Evolutionary conservation across 2,113 vertebrate species (phyloP).

Genomic region (Coturnix japonica): DNA sequence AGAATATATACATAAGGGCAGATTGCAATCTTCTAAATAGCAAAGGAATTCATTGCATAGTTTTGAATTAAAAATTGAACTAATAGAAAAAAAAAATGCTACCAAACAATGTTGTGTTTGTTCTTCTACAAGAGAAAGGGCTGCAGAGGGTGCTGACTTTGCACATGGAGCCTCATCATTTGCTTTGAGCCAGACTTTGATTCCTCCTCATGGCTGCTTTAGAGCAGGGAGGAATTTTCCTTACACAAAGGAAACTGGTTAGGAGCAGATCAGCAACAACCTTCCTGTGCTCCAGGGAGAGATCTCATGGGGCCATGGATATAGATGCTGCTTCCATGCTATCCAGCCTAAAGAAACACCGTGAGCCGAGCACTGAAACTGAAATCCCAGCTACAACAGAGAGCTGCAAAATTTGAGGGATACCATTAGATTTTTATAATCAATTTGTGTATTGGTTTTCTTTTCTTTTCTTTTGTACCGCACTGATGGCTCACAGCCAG

Average conservation of each 20-base stretch:
- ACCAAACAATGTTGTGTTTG: not conserved
- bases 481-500: not conserved
- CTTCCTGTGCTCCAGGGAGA: not conserved
- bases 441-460: not conserved
- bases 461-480: not conserved
- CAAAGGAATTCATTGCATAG: not conserved
- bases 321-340: not conserved
- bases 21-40: not conserved
- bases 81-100: not conserved
- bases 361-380: not conserved
- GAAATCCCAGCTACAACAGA: not conserved
- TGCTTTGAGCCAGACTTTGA: not conserved
- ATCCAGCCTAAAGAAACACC: not conserved
- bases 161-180: not conserved
- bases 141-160: not conserved
- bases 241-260: fast-evolving
- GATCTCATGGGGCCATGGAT: not conserved
- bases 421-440: not conserved
- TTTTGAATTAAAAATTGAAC: not conserved
- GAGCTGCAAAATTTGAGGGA: not conserved
- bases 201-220: not conserved
- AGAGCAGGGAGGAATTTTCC: not conserved
- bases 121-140: not conserved
- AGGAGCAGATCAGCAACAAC: not conserved
- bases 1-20: not conserved